Evolutionary conservation across 2,888 invertebrate genomes (phyloP), one percentile per base, ranked within the genome.

Genomic region (Coelinius sp.): DNA sequence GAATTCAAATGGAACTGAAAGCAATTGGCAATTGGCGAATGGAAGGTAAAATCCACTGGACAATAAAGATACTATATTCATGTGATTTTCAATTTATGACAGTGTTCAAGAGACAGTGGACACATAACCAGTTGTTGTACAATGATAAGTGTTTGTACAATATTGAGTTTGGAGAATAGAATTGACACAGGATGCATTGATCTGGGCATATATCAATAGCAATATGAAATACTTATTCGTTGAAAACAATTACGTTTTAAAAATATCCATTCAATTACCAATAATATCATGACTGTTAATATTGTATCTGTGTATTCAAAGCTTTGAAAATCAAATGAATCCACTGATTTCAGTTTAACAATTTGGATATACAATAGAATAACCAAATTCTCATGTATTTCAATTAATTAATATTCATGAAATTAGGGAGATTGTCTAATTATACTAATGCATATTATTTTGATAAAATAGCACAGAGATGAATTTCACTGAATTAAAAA

Each of bases 1-100:
- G 14, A 25, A 59, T 59, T 31, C 59, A 59, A 59, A 59, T 59
- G 59, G 59, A 35, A 35, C 31, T 59, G 59, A 10, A 59, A 20
- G 35, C 59, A 59, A 59, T 59, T 59, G 35, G 59, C 59, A 59
- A 59, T 59, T 59, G 14, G 59, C 17, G 31, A 14, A 59, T 59
- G 59, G 59, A 53, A 53, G 59, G 35, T n/a, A n/a, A 49, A 35
- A 59, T 59, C 31, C 59, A 59, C 31, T 14, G 22, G 31, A 59
- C 59, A 59, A 59, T 59, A 31, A 14, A 17, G 6, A 5, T 17
- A n/a, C 31, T 27, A 56, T 17, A 59, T 59, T 59, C 59, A 59
- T 14, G 46, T 49, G 59, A 59, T 59, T 59, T 59, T 59, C 59
- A 59, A 59, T 59, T 31, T 59, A 59, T 59, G 59, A 59, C 59